Percentiles rank a stretch among this genome's conserved stretches.
These are phyloP conservation scores for Platycnemis pennipes DNA, from an alignment of 2,888 invertebrate genomes.

Conservation along the genomic window DNA sequence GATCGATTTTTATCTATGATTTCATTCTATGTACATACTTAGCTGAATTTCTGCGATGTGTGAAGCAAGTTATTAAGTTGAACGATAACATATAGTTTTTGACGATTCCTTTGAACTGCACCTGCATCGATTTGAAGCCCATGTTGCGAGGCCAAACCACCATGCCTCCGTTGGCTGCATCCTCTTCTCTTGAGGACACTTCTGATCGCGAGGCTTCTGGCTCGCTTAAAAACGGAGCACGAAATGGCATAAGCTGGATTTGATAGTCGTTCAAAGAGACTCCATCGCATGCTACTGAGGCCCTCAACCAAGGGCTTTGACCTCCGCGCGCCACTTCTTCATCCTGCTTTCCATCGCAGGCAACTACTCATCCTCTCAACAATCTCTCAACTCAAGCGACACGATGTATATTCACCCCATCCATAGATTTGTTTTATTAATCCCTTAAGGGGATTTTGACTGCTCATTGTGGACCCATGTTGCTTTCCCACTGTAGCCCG, in stretches of 20 bases:
- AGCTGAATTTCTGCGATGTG: no score
- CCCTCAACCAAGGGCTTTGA: neutral
- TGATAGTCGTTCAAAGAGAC: neutral
- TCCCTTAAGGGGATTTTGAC: no score
- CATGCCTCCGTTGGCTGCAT: neutral
- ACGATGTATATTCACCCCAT: no score
- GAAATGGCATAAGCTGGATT: conserved; percentile 4
- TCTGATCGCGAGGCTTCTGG: neutral
- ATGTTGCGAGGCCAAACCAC: neutral
- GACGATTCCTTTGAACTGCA: neutral
- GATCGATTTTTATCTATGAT: no score
- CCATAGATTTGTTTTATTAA: no score
- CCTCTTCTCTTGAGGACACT: neutral
- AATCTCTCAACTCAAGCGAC: no score
- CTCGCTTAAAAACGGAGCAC: conserved; percentile 3
- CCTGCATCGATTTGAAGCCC: neutral
- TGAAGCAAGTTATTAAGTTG: neutral
- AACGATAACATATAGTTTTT: neutral
- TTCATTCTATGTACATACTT: no score
- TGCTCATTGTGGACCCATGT: no score
- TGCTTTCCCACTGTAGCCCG: no score
- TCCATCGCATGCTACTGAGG: neutral
- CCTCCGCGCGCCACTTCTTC: neutral
- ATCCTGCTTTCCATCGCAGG: neutral
- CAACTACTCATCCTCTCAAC: no score